phyloP scores from a whole-genome alignment of 2,797 vertebrate genomes.

The Momotus momota region DNA sequence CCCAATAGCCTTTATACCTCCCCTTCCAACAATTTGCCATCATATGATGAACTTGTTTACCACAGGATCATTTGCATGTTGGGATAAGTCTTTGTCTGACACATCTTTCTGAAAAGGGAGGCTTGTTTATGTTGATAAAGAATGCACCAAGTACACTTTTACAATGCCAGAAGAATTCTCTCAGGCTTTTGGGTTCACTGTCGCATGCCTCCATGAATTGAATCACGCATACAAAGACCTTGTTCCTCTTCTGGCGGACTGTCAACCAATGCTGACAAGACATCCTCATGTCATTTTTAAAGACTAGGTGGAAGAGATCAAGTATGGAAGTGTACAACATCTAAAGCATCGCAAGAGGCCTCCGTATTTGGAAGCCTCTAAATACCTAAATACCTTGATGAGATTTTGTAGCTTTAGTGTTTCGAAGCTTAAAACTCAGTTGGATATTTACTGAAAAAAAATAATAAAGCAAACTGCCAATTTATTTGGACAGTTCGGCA shows the following conservation, averaged over 20 bases:
- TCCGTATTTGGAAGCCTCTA: neutral
- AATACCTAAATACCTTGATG: neutral
- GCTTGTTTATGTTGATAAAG: rapidly evolving
- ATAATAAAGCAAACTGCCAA: neutral
- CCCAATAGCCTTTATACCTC: neutral
- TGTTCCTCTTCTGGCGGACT: neutral
- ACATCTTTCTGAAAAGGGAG: neutral
- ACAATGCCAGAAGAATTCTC: neutral
- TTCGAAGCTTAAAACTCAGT: neutral
- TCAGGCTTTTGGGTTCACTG: neutral
- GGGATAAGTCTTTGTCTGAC: neutral
- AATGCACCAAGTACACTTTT: neutral
- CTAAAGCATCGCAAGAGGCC: neutral
- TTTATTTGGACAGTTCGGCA: neutral
- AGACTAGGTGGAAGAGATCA: neutral
- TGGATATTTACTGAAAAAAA: neutral
- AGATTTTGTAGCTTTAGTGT: neutral
- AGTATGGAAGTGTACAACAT: neutral
- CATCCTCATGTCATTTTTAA: neutral
- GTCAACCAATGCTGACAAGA: neutral
- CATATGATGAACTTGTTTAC: neutral
- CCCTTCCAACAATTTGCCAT: neutral
- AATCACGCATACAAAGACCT: neutral
- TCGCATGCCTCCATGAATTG: neutral
- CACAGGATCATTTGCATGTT: neutral